A percentile compares a stretch with the other conserved stretches of the same genome.
Conservation (phyloP, 2,888 invertebrate genomes). For the Lutraria lutraria region DNA sequence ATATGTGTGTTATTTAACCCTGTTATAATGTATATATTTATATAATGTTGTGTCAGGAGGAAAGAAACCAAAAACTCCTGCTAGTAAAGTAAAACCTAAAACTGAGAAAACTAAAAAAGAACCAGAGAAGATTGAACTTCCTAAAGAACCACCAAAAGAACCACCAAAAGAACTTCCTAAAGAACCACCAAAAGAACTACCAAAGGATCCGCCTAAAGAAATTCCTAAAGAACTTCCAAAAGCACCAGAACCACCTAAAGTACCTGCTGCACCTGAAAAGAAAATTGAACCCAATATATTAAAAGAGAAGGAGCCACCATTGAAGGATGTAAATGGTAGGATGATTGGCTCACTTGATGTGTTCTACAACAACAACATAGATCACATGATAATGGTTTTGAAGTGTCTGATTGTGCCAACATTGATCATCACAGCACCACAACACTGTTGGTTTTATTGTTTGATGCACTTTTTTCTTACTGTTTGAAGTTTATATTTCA, state of each 20-base stretch:
- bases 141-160: constrained; percentile 6
- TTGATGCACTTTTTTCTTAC: not conserved
- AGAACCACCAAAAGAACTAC: not conserved
- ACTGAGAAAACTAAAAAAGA: not conserved
- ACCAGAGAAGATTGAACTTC: constrained; percentile 6
- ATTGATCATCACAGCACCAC: not conserved
- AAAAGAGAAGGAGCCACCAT: constrained; percentile 62
- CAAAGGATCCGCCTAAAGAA: not conserved
- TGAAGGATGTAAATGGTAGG: constrained; percentile 48
- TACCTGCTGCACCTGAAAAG: constrained; percentile 7
- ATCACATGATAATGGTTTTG: not conserved
- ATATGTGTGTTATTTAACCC: too few relatives aligned
- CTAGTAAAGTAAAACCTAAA: constrained; percentile 37
- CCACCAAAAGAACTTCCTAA: not conserved
- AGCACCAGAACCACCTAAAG: not conserved
- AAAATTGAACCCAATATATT: constrained; percentile 58
- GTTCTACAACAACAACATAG: not conserved
- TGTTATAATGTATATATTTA: too few relatives aligned
- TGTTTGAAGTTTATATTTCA: not conserved
- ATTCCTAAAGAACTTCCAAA: constrained; percentile 22
- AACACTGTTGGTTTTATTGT: not conserved
- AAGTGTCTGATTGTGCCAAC: not conserved
- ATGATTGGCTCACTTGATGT: not conserved
- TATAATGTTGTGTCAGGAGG: constrained; percentile 23
- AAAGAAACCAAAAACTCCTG: constrained; percentile 50